These are phyloP conservation scores for Psylliodes chrysocephalus DNA, from an alignment of 2,888 invertebrate genomes.

Conservation along the genomic window DNA sequence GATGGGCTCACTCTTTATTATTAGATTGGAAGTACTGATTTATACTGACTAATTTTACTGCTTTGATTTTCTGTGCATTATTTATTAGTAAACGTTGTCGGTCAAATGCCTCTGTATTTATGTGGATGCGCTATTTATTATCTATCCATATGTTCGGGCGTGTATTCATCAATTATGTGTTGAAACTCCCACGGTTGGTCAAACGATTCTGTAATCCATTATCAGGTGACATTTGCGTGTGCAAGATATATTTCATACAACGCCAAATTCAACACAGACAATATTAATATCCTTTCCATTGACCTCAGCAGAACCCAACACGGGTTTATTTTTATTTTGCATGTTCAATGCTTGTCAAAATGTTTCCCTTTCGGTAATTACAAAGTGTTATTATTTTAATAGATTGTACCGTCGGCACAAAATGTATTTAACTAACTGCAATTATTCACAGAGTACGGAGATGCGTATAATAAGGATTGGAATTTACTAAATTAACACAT, in stretches of 20 bases:
- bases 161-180: not conserved
- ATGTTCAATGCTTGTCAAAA: not conserved
- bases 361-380: no score
- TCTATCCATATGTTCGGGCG: not conserved
- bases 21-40: no score
- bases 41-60: no score
- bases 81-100: no score
- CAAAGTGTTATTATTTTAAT: no score
- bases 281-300: not conserved
- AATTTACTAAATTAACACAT: no score
- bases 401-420: no score
- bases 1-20: no score
- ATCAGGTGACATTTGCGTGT: slow-evolving; percentile 13
- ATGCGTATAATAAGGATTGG: no score
- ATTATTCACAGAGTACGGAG: no score
- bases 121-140: not conserved
- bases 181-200: slow-evolving; percentile 2
- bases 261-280: slow-evolving; percentile 1
- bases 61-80: no score
- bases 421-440: no score
- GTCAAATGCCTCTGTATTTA: not conserved
- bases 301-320: not conserved
- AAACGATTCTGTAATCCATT: slow-evolving; percentile 6
- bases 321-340: not conserved
- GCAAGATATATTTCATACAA: slow-evolving; percentile 2